Percentiles rank a stretch among this genome's conserved stretches.
Evolutionary conservation across 2,797 vertebrate genomes (phyloP).

Genomic region (Pteropus rufus): DNA sequence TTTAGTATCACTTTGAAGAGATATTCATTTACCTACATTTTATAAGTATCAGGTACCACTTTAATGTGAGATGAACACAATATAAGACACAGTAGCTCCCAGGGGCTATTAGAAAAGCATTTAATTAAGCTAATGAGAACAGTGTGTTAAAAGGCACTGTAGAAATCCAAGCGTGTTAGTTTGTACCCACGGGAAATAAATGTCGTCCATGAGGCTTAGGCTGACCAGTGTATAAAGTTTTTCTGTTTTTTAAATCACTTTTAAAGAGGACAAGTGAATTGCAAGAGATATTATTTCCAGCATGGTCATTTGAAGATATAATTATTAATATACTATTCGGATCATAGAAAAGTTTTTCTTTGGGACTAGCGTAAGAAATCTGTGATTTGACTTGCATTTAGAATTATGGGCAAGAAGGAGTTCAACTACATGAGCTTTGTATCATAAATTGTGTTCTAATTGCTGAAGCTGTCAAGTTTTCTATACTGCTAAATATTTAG

Average conservation of each 20-base stretch:
- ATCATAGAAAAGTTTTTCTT: conserved; percentile 32
- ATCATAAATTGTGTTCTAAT: conserved; percentile 72
- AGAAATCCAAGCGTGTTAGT: neutral
- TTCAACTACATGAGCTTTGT: conserved; percentile 6
- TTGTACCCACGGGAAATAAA: neutral
- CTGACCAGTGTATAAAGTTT: neutral
- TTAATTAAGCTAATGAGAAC: neutral
- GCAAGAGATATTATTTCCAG: neutral
- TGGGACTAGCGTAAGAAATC: conserved; percentile 21
- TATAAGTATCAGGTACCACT: neutral
- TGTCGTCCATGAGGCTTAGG: neutral
- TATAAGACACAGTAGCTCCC: neutral
- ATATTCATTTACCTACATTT: neutral
- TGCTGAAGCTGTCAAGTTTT: conserved; percentile 40
- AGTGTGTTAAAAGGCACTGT: neutral
- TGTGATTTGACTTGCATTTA: conserved; percentile 38
- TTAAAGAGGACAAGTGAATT: conserved; percentile 19
- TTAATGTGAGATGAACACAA: neutral
- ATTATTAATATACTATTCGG: neutral
- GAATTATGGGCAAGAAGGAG: conserved; percentile 45
- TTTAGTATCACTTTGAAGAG: neutral
- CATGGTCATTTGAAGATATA: conserved; percentile 2
- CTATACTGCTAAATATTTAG: conserved; percentile 66
- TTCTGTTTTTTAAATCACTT: neutral
- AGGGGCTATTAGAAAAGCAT: neutral